A percentile compares a stretch with the other conserved stretches of the same genome.
Evolutionary conservation across 1,140 invertebrate species (phyloP).

Genomic region (Aphaenogaster floridana): DNA sequence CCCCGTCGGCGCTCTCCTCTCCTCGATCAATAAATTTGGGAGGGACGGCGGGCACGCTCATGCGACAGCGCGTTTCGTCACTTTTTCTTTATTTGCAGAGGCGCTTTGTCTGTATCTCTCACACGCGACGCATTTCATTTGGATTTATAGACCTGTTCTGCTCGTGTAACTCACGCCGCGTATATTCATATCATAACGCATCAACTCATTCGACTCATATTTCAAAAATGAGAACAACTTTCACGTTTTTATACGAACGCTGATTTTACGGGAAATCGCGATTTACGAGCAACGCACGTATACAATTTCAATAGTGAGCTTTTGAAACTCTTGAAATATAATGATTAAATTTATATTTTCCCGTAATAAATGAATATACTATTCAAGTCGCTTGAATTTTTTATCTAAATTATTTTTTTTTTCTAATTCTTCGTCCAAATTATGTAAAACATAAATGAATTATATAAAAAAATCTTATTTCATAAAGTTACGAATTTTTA

Average conservation of each 20-base stretch:
- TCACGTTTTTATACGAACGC: not conserved
- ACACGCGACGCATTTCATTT: constrained; percentile 21
- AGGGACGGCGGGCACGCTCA: constrained; percentile 19
- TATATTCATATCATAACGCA: not conserved
- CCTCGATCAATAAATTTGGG: constrained; percentile 58
- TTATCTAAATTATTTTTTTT: not conserved
- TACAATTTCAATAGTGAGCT: not conserved
- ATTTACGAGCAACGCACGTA: not conserved
- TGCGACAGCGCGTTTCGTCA: constrained; percentile 34
- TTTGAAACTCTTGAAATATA: not conserved
- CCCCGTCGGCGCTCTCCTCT: constrained; percentile 13
- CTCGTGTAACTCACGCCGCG: not conserved
- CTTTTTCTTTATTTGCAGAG: constrained; percentile 54
- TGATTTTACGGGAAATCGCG: not conserved
- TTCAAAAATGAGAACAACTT: constrained; percentile 26
- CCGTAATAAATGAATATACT: not conserved
- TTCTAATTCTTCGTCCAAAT: not conserved
- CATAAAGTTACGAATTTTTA: not conserved
- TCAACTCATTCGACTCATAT: not conserved
- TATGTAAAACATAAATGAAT: not conserved
- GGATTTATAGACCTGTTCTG: constrained; percentile 24
- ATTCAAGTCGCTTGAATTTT: not conserved
- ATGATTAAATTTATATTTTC: constrained; percentile 32
- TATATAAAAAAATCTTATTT: not conserved
- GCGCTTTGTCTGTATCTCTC: constrained; percentile 49